Conservation (phyloP, 2,113 vertebrate genomes). For the Heliornis fulica region DNA sequence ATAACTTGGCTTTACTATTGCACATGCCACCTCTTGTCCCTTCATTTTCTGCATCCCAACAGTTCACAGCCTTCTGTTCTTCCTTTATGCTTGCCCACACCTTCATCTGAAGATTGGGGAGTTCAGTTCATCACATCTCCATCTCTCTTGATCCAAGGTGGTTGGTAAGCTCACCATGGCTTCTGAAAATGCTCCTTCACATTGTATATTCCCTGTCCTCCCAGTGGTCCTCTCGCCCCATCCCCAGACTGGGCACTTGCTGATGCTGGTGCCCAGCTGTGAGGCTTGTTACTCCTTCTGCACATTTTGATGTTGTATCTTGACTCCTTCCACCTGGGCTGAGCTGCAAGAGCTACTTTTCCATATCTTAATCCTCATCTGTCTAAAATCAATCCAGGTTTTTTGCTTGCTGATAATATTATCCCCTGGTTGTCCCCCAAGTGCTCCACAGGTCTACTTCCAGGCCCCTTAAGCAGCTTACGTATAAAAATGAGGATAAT, state of each 20-base stretch:
- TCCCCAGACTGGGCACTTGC: rapidly evolving
- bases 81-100: background rate
- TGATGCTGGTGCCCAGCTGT: rapidly evolving
- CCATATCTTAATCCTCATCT: background rate
- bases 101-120: background rate
- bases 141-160: background rate
- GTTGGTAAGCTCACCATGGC: background rate
- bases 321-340: background rate
- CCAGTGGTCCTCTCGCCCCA: background rate
- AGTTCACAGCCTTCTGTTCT: background rate
- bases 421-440: background rate
- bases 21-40: background rate
- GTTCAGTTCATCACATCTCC: rapidly evolving
- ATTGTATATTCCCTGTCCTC: background rate
- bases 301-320: background rate
- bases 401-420: background rate
- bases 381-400: background rate
- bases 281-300: background rate
- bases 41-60: background rate
- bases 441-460: background rate
- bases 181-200: background rate
- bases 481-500: background rate
- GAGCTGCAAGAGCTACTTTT: background rate
- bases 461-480: background rate
- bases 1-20: background rate